Evolutionary conservation across 2,113 vertebrate species (phyloP), one percentile per base, ranked within the genome.

Genomic region (Paramisgurnus dabryanus): DNA sequence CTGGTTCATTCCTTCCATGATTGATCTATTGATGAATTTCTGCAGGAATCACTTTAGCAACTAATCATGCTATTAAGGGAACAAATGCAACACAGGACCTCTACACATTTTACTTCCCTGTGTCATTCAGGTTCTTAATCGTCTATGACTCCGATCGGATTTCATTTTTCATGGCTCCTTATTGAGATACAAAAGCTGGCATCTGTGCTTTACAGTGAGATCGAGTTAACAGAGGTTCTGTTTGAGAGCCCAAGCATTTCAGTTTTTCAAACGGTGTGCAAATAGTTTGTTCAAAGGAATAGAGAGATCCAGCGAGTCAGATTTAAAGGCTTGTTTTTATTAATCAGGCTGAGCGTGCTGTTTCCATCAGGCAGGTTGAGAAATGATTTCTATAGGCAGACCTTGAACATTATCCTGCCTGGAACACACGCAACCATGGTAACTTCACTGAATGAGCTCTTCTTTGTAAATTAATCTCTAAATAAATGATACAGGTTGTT

Each of bases 321-420:
- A 71, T 7, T 45, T 43, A 11, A 74, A 74, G 58, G 60, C 73
- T 64, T 64, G 18, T 34, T 75, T 75, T 64, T 55, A 65, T 65
- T 77, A 55, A 77, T 77, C 22, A 74, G 57, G 4, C 39, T 58
- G 17, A 45, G 15, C 40, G 45, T 27, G n/a, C 43, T n/a, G 60
- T 12, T 50, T 76, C 22, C 43, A 63, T 76, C 75, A 66, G 34
- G 7, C 4, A 53, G 27, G 17, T 55, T 55, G 4, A 17, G 53
- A 41, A 55, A 41, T 66, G 4, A 50, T 65, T 76, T 76, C 47
- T 55, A 55, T 55, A 34, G 40, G 12, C 53, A 66, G 63, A 8
- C 75, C 75, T 77, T 67, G 63, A 77, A 55, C 17, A 50, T 76
- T 53, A 53, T 12, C 49, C 11, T 39, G 22, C 58, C 57, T 47